These are phyloP conservation scores for Tuta absoluta DNA, from an alignment of 2,888 invertebrate species.

Conservation along the genomic window DNA sequence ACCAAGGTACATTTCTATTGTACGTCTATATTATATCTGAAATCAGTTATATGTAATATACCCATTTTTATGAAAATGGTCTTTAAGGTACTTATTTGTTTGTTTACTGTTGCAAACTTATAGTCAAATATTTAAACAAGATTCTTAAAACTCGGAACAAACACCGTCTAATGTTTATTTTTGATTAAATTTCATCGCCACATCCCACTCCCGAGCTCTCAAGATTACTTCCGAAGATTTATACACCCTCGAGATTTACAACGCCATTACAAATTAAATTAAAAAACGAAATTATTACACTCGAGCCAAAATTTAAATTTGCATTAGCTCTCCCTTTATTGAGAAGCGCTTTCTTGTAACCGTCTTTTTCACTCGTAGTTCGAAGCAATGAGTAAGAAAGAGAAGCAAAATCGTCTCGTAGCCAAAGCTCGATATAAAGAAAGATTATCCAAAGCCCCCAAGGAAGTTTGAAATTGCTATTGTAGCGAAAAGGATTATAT, in stretches of 20 bases:
- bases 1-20: too few relatives aligned
- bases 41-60: too few relatives aligned
- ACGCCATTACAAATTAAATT: conserved; percentile 78
- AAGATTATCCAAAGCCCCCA: conserved; percentile 82
- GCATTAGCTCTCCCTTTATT: conserved; percentile 79
- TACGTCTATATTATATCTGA: too few relatives aligned
- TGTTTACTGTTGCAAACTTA: not conserved
- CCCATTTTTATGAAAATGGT: not conserved
- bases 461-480: conserved; percentile 83
- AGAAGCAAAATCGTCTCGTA: conserved; percentile 49
- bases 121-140: not conserved
- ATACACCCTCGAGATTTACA: conserved; percentile 63
- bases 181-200: conserved; percentile 22
- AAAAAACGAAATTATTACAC: conserved; percentile 80
- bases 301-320: conserved; percentile 80
- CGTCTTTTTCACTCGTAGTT: conserved; percentile 40
- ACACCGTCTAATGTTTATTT: conserved; percentile 7
- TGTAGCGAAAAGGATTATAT: conserved; percentile 83
- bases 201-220: conserved; percentile 33
- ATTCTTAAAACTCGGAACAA: not conserved
- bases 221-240: conserved; percentile 56
- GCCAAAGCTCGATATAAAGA: conserved; percentile 79
- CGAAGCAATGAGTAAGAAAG: conserved; percentile 43
- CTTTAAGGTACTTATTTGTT: not conserved
- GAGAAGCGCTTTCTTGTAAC: conserved; percentile 70